Evolutionary conservation across 2,113 vertebrate species (phyloP), one percentile per base, ranked within the genome.

Genomic region (Campylorhamphus procurvoides): DNA sequence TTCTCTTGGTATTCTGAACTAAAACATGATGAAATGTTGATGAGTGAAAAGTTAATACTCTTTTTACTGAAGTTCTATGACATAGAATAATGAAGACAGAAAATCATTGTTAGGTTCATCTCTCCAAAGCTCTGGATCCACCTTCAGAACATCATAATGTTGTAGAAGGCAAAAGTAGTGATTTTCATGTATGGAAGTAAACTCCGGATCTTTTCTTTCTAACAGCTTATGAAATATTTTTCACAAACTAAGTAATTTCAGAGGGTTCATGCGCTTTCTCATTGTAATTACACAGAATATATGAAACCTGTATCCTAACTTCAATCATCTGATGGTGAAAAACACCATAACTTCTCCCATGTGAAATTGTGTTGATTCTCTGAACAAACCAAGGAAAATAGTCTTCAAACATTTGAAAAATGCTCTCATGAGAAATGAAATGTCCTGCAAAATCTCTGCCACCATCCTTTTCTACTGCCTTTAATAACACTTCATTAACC

Each of bases 401-500:
- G 39, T 55, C 5, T 58, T 87, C 20, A 60, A 19, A 39, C 33
- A 56, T 31, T 83, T 89, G 33, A 87, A 87, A 40, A 1, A 29
- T 14, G 3, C 1, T 50, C 4, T 29, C 60, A 12, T 9, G 44
- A 56, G 68, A 79, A 88, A 3, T 1, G 6, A 59, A 62, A 37
- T 40, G 9, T 59, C 9, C 77, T 35, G 23, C 35, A 55, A 75
- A 84, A 42, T 62, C 7, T 75, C 16, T 77, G 25, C 10, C 35
- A 10, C 6, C 5, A 28, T 9, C 1, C 1, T 39, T 7, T 63
- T 40, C 46, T 35, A 10, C 10, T 35, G 9, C 22, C 3, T 5
- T 42, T 35, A 46, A 4, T 52, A n/a, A 69, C 3, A 18, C 19
- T 49, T 46, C 4, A n/a, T 18, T 37, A 18, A 0, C 3, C 3